Evolutionary conservation across 2,888 invertebrate species (phyloP).

Genomic region (Phengaris arion): DNA sequence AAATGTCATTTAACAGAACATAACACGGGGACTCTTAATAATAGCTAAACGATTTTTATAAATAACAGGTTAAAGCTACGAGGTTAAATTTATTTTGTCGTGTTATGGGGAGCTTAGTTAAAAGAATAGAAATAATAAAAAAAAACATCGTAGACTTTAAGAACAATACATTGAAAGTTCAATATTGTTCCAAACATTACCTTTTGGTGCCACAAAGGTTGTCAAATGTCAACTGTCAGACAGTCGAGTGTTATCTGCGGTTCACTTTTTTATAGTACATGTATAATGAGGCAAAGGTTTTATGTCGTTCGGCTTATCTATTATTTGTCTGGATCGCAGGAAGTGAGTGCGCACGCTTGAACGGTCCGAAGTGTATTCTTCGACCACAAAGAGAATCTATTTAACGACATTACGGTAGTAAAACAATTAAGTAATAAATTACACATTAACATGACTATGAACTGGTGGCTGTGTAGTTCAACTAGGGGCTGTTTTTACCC

Average conservation of each 20-base stretch:
- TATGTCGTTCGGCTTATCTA: conserved; percentile 33
- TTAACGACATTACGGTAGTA: conserved; percentile 34
- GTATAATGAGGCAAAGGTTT: conserved; percentile 28
- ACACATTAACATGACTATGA: neutral
- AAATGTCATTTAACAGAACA: too few relatives aligned
- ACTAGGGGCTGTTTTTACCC: neutral
- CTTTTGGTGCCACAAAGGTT: conserved; percentile 24
- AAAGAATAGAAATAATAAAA: too few relatives aligned
- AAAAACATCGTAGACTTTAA: neutral
- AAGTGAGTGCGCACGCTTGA: conserved; percentile 39
- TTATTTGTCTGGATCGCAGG: conserved; percentile 39
- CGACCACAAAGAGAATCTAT: conserved; percentile 38
- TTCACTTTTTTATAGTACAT: conserved; percentile 17
- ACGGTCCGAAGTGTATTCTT: conserved; percentile 36
- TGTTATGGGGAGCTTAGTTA: too few relatives aligned
- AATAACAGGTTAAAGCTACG: too few relatives aligned
- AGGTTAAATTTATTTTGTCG: too few relatives aligned
- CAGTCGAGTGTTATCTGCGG: conserved; percentile 17
- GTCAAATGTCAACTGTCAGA: conserved; percentile 18
- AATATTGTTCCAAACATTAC: neutral
- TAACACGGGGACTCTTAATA: too few relatives aligned
- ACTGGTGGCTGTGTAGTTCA: neutral
- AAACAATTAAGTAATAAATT: conserved; percentile 18
- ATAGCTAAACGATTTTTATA: too few relatives aligned
- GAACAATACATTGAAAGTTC: neutral